Evolutionary conservation across 2,888 invertebrate species (phyloP), one percentile per base, ranked within the genome.

Genomic region (Mesorhabditis spiculigera): DNA sequence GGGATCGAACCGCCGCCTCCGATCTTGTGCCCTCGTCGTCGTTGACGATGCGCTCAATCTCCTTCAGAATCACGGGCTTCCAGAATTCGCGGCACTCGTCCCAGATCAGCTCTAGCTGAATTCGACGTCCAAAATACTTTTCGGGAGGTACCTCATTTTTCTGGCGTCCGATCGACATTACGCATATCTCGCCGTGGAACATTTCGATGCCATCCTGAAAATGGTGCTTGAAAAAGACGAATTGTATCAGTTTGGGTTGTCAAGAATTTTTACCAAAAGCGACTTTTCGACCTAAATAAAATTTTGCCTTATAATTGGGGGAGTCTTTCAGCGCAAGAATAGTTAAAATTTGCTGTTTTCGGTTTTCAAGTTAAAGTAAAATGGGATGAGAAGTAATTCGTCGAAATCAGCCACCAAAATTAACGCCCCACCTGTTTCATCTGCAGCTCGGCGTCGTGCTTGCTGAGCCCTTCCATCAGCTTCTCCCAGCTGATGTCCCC

Each of bases 131-230:
- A 58, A 45, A 61, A 67, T 65, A 65, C 13, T n/a, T 5, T 13
- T 45, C 28, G 28, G 28, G 28, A 28, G 28, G 28, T n/a, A 69
- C 69, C 67, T 72, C 61, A n/a, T 4, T 66, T 4, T 66, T 61
- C 4, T 71, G 64, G 4, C 67, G 63, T 45, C 73, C 69, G 4
- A 68, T 50, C 50, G 71, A 43, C 45, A 81, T 65, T 8, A 83
- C 42, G 42, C 78, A 71, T 8, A 83, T 65, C 62, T 83, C 83
- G 41, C 83, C 81, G 67, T 82, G 72, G 71, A 83, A 83, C 74
- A 84, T 74, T 45, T 82, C 82, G 63, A 83, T 76, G n/a, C 83
- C 83, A 45, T 83, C 83, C 71, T 80, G 45, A 65, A 80, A 62
- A 58, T 67, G 41, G 1, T 41, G 28, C 28, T 28, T 28, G 28